Conservation (phyloP, 1,140 invertebrate species). For the Drosophila sulfurigaster region DNA sequence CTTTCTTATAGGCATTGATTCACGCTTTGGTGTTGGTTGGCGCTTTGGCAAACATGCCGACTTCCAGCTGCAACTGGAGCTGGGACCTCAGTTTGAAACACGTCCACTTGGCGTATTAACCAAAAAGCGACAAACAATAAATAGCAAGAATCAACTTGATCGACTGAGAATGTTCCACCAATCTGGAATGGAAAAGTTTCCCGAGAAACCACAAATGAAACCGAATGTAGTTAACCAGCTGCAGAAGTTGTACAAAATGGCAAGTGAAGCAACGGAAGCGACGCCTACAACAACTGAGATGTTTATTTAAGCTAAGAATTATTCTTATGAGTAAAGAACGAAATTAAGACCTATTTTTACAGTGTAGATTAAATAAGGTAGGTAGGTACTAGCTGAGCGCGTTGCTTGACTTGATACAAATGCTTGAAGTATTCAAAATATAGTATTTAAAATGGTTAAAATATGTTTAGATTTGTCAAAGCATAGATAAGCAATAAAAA, state of each 20-base stretch:
- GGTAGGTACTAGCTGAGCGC: no score
- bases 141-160: constrained; percentile 44
- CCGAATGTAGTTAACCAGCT: constrained; percentile 66
- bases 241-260: constrained; percentile 80
- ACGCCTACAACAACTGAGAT: constrained; percentile 9
- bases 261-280: constrained; percentile 30
- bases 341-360: no score
- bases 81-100: constrained; percentile 91
- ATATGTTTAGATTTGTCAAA: no score
- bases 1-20: constrained; percentile 89
- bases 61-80: constrained; percentile 91
- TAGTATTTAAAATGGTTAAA: no score
- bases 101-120: constrained; percentile 86
- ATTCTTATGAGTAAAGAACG: no score
- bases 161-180: background rate
- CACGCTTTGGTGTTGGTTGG: constrained; percentile 91
- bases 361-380: no score
- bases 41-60: constrained; percentile 92
- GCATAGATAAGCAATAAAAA: no score
- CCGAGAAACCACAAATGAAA: constrained; percentile 30
- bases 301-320: background rate
- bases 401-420: no score
- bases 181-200: constrained; percentile 1
- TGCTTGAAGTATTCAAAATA: no score
- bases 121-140: constrained; percentile 78